phyloP scores from a whole-genome alignment of 2,888 invertebrate species.

The Trichogramma evanescens region DNA sequence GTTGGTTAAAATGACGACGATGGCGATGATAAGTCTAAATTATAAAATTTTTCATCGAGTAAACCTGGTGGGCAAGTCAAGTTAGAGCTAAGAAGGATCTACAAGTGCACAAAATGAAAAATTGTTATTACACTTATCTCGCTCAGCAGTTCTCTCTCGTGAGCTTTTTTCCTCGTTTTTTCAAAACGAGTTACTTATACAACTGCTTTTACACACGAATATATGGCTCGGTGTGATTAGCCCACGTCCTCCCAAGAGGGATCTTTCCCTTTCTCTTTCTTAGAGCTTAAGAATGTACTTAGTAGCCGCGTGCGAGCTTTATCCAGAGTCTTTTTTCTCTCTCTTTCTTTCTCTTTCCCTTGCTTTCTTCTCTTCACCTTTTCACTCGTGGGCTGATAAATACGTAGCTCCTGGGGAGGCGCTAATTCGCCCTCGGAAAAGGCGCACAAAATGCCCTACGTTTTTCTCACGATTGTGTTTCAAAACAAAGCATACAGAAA shows the following conservation, averaged over 20 bases:
- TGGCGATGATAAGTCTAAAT: too few relatives aligned
- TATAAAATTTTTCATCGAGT: too few relatives aligned
- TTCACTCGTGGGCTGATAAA: neutral
- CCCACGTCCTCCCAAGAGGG: slow-evolving; percentile 3
- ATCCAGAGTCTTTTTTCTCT: neutral
- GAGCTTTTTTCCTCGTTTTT: neutral
- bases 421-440: slow-evolving; percentile 12
- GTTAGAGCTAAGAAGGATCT: too few relatives aligned
- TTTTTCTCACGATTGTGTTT: too few relatives aligned
- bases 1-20: too few relatives aligned
- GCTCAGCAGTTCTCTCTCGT: neutral
- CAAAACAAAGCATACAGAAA: too few relatives aligned
- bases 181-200: slow-evolving; percentile 7
- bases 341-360: neutral
- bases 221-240: slow-evolving; percentile 17
- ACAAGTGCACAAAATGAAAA: neutral
- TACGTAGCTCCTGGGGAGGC: neutral
- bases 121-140: slow-evolving; percentile 4
- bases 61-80: too few relatives aligned
- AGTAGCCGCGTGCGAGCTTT: neutral
- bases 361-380: neutral
- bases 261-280: neutral
- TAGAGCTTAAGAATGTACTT: slow-evolving; percentile 14
- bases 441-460: neutral
- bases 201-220: slow-evolving; percentile 4